phyloP scores from a whole-genome alignment of 2,797 vertebrate genomes.

The Syngnathus acus region DNA sequence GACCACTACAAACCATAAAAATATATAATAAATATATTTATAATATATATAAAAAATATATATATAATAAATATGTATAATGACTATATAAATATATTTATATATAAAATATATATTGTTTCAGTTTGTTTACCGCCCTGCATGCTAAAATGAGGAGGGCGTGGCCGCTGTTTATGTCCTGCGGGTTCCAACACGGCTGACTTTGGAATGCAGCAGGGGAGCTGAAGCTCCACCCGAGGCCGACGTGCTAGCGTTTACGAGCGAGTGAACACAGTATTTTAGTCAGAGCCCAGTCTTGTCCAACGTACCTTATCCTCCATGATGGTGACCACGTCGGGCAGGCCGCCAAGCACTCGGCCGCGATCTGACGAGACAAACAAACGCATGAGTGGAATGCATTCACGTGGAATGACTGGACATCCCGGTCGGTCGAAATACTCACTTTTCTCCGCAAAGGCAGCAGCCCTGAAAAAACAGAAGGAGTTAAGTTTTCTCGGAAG shows the following conservation, averaged over 20 bases:
- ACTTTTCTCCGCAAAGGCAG: conserved; percentile 97
- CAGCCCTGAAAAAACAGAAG: conserved; percentile 67
- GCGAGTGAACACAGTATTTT: too few species aligned
- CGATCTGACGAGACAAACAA: conserved; percentile 72
- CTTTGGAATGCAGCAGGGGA: neutral
- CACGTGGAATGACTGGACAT: neutral
- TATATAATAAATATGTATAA: too few species aligned
- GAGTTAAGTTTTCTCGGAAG: neutral
- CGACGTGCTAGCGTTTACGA: neutral
- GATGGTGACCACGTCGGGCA: conserved; percentile 95
- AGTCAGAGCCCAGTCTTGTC: too few species aligned
- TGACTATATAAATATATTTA: too few species aligned
- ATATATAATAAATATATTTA: neutral
- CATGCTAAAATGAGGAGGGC: neutral
- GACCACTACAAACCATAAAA: neutral
- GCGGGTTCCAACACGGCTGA: neutral
- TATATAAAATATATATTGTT: too few species aligned
- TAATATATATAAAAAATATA: too few species aligned
- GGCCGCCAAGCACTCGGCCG: conserved; percentile 88
- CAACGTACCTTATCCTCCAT: conserved; percentile 91
- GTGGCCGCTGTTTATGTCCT: neutral
- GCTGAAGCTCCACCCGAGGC: neutral
- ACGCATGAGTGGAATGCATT: too few species aligned
- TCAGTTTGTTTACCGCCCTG: too few species aligned
- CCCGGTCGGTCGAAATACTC: conserved; percentile 61